Evolutionary conservation across 2,888 invertebrate genomes (phyloP).

Genomic region (Diachrysia chrysitis): DNA sequence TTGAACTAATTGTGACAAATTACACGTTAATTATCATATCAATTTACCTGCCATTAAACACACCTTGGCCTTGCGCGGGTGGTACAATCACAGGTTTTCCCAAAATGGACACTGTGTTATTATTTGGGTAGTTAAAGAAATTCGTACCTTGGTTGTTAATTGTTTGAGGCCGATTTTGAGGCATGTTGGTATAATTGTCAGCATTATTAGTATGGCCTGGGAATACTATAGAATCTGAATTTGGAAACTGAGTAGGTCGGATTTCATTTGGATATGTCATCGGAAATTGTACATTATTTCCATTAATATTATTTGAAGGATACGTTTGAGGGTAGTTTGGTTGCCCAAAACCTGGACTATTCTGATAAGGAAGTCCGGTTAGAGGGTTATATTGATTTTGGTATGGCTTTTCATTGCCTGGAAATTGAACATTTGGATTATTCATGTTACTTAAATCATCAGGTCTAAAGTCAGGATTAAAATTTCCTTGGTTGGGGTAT

Average conservation of each 20-base stretch:
- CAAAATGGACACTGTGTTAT: constrained; percentile 53
- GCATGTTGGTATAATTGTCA: constrained; percentile 27
- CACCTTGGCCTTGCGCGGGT: constrained; percentile 42
- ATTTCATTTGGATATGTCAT: constrained; percentile 8
- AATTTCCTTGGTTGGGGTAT: constrained; percentile 32
- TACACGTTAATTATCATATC: constrained; percentile 39
- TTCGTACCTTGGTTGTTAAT: constrained; percentile 17
- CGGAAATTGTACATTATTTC: constrained; percentile 18
- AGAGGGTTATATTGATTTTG: constrained; percentile 38
- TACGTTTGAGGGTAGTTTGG: constrained; percentile 16
- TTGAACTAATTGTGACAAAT: constrained; percentile 19
- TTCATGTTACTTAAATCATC: constrained; percentile 33
- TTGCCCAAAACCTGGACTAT: constrained; percentile 21
- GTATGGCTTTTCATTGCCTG: constrained; percentile 12
- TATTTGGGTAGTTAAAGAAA: constrained; percentile 20
- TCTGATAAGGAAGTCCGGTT: constrained; percentile 16
- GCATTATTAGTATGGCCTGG: constrained; percentile 20
- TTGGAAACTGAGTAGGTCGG: constrained; percentile 23
- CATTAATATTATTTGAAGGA: constrained; percentile 16
- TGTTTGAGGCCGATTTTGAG: constrained; percentile 25
- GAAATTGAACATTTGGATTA: constrained; percentile 27
- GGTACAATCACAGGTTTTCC: constrained; percentile 63
- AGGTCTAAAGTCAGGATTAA: constrained; percentile 16
- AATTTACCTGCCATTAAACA: constrained; percentile 61
- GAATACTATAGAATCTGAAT: constrained; percentile 15